Percentiles rank a stretch among this genome's conserved stretches.
Conservation (phyloP, 2,888 invertebrate genomes). For the Gastrophysa polygoni region DNA sequence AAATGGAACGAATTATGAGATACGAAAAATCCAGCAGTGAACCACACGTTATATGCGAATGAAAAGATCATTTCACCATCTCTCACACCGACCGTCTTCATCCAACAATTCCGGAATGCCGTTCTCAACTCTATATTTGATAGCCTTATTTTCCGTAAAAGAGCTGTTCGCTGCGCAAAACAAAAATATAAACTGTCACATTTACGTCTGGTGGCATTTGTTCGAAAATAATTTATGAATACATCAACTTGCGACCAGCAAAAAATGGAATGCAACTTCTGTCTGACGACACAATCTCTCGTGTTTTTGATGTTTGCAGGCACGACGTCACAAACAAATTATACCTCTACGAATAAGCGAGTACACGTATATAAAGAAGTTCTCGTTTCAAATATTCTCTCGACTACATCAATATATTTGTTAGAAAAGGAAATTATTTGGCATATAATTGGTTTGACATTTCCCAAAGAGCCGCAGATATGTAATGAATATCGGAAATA, state of each 20-base stretch:
- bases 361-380: no score
- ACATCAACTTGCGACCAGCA: constrained; percentile 22
- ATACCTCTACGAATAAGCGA: no score
- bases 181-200: constrained; percentile 30
- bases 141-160: constrained; percentile 25
- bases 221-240: constrained; percentile 29
- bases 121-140: constrained; percentile 16
- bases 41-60: background rate
- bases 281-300: constrained; percentile 1
- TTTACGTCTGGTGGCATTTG: constrained; percentile 21
- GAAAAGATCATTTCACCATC: background rate
- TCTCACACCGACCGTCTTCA: background rate
- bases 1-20: no score
- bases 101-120: constrained; percentile 3
- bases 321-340: background rate
- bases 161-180: constrained; percentile 22
- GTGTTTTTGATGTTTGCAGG: background rate
- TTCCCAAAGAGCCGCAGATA: no score
- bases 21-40: background rate
- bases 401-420: no score
- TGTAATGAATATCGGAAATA: no score
- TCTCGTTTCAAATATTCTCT: no score
- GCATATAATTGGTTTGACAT: no score
- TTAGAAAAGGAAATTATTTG: no score
- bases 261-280: constrained; percentile 15